Base-by-base conservation (phyloP, 1,140 invertebrate genomes). In the Cydia fagiglandana region DNA sequence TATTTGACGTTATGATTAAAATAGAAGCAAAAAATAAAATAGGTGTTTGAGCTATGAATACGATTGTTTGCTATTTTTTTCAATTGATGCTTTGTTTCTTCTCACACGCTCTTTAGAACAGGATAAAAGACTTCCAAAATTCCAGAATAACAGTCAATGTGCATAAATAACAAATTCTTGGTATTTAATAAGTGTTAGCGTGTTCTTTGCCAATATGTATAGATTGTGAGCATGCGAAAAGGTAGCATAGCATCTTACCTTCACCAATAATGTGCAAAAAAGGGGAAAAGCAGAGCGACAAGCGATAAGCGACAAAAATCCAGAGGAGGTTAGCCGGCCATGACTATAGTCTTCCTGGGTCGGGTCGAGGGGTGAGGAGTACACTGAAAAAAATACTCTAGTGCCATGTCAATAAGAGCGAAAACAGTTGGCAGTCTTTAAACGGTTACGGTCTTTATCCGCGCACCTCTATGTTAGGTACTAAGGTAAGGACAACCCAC, bases 361-460 rank as follows among this genome's bases (percentile, higher is more conserved):
- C 86, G 82, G 89, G 89, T 88, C 87, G 87, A 87, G 88, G 88
- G 89, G 89, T 90, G 88, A 88, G 88, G 92, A 87, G 83, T 84
- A 91, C 91, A 93, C 93, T 93, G 93, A 93, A 93, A 93, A 91
- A 93, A 91, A 93, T 88, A 89, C 89, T 93, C 92, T 93, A 93
- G 89, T 91, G 93, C 93, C 90, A 91, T 85, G 86, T 91, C 86
- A 88, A 90, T 90, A 90, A 86, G 87, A 88, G 84, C 89, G 78
- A 83, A 86, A 87, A 85, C 78, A 24, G 78, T 87, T 84, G 53
- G 53, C 53, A 56, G 53, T 87, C n/a, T 15, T 34, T 38, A 30
- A 34, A 66, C 64, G 64, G 34, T 38, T 70, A 70, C 34, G 66
- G 66, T 70, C 47, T 79, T 45, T 76, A 75, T 73, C 17, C 50